Percentiles rank a stretch among this genome's conserved stretches.
phyloP scores from a whole-genome alignment of 37 sponge, comb jelly and placozoan species.

The Beroe ovata region DNA sequence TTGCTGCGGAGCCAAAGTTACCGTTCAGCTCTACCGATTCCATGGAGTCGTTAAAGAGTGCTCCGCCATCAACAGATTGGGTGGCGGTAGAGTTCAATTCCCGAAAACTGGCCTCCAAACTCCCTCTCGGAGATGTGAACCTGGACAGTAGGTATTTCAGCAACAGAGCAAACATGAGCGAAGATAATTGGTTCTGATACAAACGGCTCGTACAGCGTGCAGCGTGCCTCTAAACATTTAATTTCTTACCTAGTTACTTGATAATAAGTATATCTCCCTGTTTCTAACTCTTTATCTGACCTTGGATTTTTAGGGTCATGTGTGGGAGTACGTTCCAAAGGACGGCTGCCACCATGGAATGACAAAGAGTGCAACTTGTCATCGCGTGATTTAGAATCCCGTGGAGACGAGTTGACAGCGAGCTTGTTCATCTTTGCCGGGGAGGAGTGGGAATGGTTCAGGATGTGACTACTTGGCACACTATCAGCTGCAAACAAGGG shows the following conservation, averaged over 20 bases:
- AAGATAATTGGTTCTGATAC: too few species aligned
- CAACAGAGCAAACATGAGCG: too few species aligned
- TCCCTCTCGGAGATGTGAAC: neutral
- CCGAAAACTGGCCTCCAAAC: neutral
- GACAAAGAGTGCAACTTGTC: neutral
- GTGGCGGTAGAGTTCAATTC: neutral
- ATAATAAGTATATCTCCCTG: too few species aligned
- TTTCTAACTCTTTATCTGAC: too few species aligned
- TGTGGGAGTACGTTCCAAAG: neutral
- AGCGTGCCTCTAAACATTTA: too few species aligned
- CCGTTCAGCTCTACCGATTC: neutral
- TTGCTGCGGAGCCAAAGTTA: constrained; percentile 8
- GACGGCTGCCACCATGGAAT: neutral
- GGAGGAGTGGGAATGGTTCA: neutral
- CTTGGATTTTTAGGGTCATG: constrained; percentile 32
- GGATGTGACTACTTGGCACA: neutral
- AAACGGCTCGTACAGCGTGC: too few species aligned
- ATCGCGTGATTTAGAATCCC: neutral
- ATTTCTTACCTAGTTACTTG: too few species aligned
- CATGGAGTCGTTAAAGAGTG: neutral
- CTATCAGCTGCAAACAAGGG: neutral
- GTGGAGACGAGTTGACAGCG: neutral
- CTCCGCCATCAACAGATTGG: neutral
- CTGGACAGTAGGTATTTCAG: too few species aligned
- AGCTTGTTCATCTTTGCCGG: constrained; percentile 36